Evolutionary conservation across 2,888 invertebrate genomes (phyloP).

Genomic region (Clunio marinus): DNA sequence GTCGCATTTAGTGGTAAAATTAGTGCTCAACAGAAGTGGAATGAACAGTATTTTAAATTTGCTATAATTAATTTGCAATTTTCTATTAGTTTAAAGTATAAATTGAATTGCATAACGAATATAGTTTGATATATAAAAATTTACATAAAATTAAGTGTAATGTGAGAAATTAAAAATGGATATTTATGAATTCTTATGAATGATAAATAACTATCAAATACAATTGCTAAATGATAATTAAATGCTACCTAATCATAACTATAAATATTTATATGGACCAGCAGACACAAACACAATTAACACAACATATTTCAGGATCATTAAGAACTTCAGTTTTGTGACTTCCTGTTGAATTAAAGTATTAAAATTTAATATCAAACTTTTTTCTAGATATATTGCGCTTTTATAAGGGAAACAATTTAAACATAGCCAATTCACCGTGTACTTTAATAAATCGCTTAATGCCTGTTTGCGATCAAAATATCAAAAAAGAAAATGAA

Average conservation of each 20-base stretch:
- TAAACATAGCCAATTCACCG: neutral
- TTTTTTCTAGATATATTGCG: too few species aligned
- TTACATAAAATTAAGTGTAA: neutral
- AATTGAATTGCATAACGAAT: too few species aligned
- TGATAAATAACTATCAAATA: neutral
- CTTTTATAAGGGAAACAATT: neutral
- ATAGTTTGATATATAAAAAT: too few species aligned
- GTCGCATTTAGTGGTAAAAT: slow-evolving; percentile 11
- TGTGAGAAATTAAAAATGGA: neutral
- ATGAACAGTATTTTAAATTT: slow-evolving; percentile 14
- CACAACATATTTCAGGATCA: neutral
- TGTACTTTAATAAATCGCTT: neutral
- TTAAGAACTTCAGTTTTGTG: neutral
- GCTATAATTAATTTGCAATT: neutral
- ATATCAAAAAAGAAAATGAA: neutral
- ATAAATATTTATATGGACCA: too few species aligned
- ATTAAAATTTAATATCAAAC: too few species aligned
- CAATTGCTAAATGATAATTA: too few species aligned
- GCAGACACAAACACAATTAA: neutral
- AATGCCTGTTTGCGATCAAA: neutral
- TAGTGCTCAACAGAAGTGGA: slow-evolving; percentile 5
- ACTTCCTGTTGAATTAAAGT: too few species aligned
- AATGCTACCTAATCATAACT: too few species aligned
- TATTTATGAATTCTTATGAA: neutral
- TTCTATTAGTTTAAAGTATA: neutral